phyloP scores from a whole-genome alignment of 1,140 invertebrate genomes.

The Dendroctonus ponderosae region DNA sequence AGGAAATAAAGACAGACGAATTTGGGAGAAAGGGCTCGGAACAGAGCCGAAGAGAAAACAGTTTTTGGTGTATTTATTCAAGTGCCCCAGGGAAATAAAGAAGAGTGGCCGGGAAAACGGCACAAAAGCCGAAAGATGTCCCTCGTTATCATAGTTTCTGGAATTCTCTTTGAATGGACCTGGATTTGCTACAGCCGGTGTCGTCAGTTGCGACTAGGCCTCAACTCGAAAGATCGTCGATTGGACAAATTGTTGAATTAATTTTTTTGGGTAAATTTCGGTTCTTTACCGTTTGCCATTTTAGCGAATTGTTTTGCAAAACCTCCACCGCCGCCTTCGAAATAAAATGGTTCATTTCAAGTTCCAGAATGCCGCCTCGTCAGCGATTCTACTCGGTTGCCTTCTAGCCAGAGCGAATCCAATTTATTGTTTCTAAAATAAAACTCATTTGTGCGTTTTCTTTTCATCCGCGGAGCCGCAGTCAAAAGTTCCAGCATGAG shows the following conservation, averaged over 20 bases:
- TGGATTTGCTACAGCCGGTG: not conserved
- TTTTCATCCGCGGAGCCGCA: not conserved
- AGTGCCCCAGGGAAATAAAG: constrained; percentile 6
- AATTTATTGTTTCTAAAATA: not conserved
- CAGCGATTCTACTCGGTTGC: constrained; percentile 1
- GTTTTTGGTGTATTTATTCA: constrained; percentile 18
- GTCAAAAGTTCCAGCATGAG: too few species aligned
- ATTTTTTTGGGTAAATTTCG: too few species aligned
- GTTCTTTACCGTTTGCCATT: too few species aligned
- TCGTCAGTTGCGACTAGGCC: not conserved
- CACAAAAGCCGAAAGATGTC: constrained; percentile 14
- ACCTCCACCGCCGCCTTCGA: not conserved
- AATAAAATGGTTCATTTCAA: not conserved
- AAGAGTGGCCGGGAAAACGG: constrained; percentile 7
- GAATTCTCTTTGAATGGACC: constrained; percentile 1
- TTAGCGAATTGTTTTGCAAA: too few species aligned
- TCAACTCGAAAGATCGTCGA: too few species aligned
- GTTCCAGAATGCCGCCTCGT: constrained; percentile 4
- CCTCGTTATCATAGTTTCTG: constrained; percentile 19
- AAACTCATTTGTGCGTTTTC: not conserved
- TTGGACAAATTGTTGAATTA: too few species aligned
- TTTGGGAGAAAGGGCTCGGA: not conserved
- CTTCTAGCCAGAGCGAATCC: not conserved
- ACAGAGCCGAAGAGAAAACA: not conserved
- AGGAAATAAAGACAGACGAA: not conserved